Percentiles rank a stretch among this genome's conserved stretches.
phyloP scores from a whole-genome alignment of 2,888 invertebrate species.

The Malacosoma neustria region DNA sequence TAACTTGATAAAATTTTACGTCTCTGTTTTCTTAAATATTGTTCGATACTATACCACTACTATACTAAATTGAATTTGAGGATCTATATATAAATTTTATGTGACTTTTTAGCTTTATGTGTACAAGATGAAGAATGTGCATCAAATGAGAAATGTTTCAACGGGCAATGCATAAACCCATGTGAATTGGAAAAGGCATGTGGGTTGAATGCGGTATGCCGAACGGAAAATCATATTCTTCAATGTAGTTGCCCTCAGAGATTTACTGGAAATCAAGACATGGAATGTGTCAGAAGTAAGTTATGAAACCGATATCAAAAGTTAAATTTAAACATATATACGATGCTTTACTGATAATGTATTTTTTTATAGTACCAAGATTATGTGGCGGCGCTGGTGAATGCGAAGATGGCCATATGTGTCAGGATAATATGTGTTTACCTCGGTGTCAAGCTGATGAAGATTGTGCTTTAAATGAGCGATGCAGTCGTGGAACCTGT shows the following conservation, averaged over 20 bases:
- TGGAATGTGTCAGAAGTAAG: conserved; percentile 90
- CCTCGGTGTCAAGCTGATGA: conserved; percentile 84
- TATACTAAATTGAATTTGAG: too few relatives aligned
- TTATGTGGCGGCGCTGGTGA: conserved; percentile 82
- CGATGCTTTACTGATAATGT: conserved; percentile 2
- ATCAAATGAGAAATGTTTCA: conserved; percentile 84
- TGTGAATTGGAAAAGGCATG: conserved; percentile 85
- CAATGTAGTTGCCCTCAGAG: conserved; percentile 89
- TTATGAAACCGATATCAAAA: too few relatives aligned
- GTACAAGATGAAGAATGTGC: conserved; percentile 86
- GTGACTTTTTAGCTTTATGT: conserved; percentile 78
- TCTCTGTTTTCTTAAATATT: too few relatives aligned
- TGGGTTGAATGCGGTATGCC: conserved; percentile 88
- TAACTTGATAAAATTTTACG: too few relatives aligned
- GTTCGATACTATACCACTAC: too few relatives aligned
- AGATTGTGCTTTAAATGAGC: conserved; percentile 92
- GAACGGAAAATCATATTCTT: conserved; percentile 81
- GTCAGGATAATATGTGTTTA: conserved; percentile 88
- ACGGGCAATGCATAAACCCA: conserved; percentile 88
- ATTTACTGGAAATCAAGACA: conserved; percentile 88
- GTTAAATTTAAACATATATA: conserved; percentile 6
- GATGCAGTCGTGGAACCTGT: conserved; percentile 88
- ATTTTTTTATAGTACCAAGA: conserved; percentile 78
- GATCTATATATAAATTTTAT: background rate
- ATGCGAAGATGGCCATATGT: conserved; percentile 82